Base-by-base conservation (phyloP, 2,888 invertebrate species). In the Aquatica leii region DNA sequence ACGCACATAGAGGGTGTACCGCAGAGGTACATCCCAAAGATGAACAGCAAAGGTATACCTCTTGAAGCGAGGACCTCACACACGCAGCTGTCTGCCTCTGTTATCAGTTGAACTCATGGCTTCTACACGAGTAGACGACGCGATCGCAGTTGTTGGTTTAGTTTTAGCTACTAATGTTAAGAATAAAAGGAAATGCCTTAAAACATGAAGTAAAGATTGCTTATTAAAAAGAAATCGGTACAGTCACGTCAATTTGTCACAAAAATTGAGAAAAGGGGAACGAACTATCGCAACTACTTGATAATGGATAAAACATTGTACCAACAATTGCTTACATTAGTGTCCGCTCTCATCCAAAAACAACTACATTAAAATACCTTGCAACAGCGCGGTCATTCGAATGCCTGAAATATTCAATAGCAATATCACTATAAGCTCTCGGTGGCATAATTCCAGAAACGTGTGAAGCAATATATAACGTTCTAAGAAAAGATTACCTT, bases 351-450 rank as follows among this genome's bases (percentile, higher is more conserved):
- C 31, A 31, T 31, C 9, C 9, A 31, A 31, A 31, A 31, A 40
- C 40, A 40, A 12, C 40, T 40, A 40, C n/a, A 6, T 40, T 40
- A 40, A 52, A 69, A 66, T 69, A 60, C 61, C 64, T 70, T 46
- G 69, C 66, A 14, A 66, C 69, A 48, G 69, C 72, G 35, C 68
- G 67, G 46, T 69, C 59, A 31, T 71, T 67, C 50, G 68, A 75
- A 69, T 65, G 65, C 41, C 40, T 69, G 17, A 62, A 67, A 62
- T 67, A 54, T 51, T 49, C 66, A 41, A 57, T 65, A 43, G 20
- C 56, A 18, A 67, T 65, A 41, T 69, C 63, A n/a, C 55, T 62
- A 14, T 65, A 68, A 56, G 63, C 68, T 12, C 43, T 65, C 11
- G 56, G 62, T 34, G 15, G 31, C 18, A 65, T 67, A 43, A 62